Percentiles rank a stretch among this genome's conserved stretches.
Evolutionary conservation across 2,888 invertebrate genomes (phyloP).

Genomic region (Platycheirus rosarum): DNA sequence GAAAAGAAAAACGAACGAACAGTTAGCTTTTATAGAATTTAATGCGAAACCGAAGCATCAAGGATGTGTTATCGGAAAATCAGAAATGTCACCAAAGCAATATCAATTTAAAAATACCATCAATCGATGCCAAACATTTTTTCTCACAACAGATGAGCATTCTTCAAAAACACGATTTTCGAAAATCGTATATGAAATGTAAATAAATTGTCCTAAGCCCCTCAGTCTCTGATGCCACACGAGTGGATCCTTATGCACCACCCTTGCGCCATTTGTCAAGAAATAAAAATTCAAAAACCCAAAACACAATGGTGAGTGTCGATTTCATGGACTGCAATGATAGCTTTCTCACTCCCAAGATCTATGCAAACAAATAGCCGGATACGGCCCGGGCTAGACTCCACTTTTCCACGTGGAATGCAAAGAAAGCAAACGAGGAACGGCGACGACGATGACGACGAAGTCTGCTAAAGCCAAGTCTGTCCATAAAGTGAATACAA

Average conservation of each 20-base stretch:
- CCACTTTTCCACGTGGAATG: conserved; percentile 33
- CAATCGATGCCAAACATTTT: background rate
- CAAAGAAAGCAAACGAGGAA: conserved; percentile 21
- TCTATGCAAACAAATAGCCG: conserved; percentile 46
- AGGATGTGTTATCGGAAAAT: background rate
- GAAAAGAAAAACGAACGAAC: too few relatives aligned
- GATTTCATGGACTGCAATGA: conserved; percentile 31
- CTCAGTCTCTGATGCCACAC: background rate
- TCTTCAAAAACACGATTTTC: too few relatives aligned
- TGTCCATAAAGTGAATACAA: conserved; percentile 58
- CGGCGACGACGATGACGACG: background rate
- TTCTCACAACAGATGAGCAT: background rate
- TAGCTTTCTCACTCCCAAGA: conserved; percentile 41
- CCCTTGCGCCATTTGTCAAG: background rate
- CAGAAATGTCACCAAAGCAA: background rate
- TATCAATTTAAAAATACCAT: background rate
- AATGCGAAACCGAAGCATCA: too few relatives aligned
- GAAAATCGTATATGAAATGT: background rate
- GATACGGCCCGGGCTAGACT: conserved; percentile 21
- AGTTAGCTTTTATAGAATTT: too few relatives aligned
- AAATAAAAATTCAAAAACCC: conserved; percentile 26
- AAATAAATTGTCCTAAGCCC: conserved; percentile 10
- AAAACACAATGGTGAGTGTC: conserved; percentile 26
- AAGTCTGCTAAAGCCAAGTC: background rate
- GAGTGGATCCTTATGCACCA: background rate